Evolutionary conservation across 2,888 invertebrate genomes (phyloP), one percentile per base, ranked within the genome.

Genomic region (Phoronis australis): DNA sequence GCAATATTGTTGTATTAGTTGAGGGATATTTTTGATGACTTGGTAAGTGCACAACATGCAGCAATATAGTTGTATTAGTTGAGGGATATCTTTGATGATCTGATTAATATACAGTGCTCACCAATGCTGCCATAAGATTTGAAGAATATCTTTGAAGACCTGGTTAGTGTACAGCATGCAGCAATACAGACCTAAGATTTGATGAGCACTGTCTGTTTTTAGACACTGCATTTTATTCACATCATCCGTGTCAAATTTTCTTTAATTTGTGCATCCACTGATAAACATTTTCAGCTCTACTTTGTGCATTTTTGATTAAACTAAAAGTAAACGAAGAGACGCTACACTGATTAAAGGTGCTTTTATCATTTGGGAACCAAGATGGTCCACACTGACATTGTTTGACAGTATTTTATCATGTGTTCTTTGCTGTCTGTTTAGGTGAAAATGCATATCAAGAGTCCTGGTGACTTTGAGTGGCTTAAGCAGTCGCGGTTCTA

Each of bases 391-490:
- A n/a, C n/a, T n/a, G n/a, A n/a, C n/a, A n/a, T n/a, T n/a, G n/a
- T n/a, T n/a, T n/a, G n/a, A n/a, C n/a, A n/a, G 24, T 25, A 23
- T 18, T 43, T 18, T 42, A 27, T 22, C 12, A 39, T 21, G 4
- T 22, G 38, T n/a, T 22, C 35, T 42, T 52, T 21, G 50, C 20
- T 54, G 45, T 42, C 25, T 57, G 79, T 81, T 23, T 69, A 94
- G 93, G 90, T 73, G 26, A 63, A 91, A 18, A 80, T 92, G 72
- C 93, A 91, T 71, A 87, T 95, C 15, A 84, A 88, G 52, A 90
- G 93, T 0, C 84, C 87, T 0, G 88, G 86, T 59, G 96, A 96
- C 78, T 96, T 96, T 74, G 96, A 96, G 73, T 96, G 96, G 96
- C 78, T 94, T 56, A 95, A 95, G 66, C 96, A 96, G 73, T 92